These are phyloP conservation scores for Neotoma lepida DNA, from an alignment of 2,113 vertebrate genomes.

Conservation along the genomic window DNA sequence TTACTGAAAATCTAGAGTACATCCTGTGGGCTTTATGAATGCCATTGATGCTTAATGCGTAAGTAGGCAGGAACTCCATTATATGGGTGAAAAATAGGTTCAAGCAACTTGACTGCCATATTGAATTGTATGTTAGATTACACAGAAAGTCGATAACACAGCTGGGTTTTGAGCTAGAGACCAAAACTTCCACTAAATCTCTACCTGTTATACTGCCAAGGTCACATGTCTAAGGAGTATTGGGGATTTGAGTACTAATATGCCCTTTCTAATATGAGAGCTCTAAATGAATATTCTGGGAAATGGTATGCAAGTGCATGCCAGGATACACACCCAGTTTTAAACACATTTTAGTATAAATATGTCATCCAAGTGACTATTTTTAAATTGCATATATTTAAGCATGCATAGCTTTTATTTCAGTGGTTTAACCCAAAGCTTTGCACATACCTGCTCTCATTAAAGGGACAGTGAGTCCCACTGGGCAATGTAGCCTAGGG, in stretches of 20 bases:
- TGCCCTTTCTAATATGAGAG: neutral
- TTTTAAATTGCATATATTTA: constrained; percentile 41
- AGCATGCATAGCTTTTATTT: neutral
- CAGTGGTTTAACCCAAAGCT: neutral
- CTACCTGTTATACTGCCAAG: neutral
- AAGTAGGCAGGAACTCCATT: neutral
- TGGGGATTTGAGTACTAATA: neutral
- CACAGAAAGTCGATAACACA: neutral
- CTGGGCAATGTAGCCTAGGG: neutral
- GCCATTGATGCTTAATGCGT: neutral
- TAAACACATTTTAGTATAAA: neutral
- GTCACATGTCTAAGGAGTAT: neutral
- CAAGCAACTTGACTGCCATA: neutral
- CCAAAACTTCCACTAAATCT: neutral
- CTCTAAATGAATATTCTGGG: neutral
- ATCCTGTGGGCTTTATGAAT: constrained; percentile 14
- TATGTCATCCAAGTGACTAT: constrained; percentile 13
- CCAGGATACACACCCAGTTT: neutral
- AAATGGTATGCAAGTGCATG: neutral
- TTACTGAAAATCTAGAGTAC: neutral
- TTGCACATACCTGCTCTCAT: neutral
- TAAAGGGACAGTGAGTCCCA: neutral
- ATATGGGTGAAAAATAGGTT: neutral
- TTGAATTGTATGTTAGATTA: neutral
- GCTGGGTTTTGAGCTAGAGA: neutral